phyloP scores from a whole-genome alignment of 2,113 vertebrate genomes.

The Brachyhypopomus gauderio region DNA sequence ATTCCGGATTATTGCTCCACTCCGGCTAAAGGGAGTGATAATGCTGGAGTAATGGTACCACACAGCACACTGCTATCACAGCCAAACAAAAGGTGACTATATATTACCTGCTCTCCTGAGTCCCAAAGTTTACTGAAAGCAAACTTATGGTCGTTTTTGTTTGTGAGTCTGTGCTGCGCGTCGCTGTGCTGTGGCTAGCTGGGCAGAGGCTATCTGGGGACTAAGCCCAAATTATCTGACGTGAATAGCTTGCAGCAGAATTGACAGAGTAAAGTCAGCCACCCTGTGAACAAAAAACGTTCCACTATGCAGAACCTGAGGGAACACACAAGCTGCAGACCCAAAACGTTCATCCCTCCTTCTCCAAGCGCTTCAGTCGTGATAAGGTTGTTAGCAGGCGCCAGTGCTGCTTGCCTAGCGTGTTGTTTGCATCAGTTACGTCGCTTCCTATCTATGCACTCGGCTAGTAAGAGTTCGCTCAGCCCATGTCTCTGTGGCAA shows the following conservation, averaged over 20 bases:
- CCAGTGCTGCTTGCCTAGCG: neutral
- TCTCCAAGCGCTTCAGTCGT: no score
- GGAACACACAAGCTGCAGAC: neutral
- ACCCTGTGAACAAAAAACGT: no score
- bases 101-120: neutral
- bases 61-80: neutral
- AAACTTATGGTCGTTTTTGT: neutral
- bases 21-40: neutral
- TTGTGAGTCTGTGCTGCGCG: neutral
- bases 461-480: slow-evolving; percentile 20
- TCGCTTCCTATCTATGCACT: neutral
- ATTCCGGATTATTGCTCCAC: neutral
- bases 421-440: slow-evolving; percentile 24
- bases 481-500: slow-evolving; percentile 42
- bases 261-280: no score
- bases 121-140: neutral
- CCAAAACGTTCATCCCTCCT: neutral
- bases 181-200: neutral
- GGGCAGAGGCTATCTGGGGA: slow-evolving; percentile 13
- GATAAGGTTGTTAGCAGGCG: neutral
- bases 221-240: slow-evolving; percentile 20
- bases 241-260: neutral
- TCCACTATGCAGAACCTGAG: neutral
- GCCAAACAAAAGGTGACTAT: slow-evolving; percentile 11
- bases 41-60: neutral